Evolutionary conservation across 2,888 invertebrate genomes (phyloP), one percentile per base, ranked within the genome.

Genomic region (Rhingia rostrata): DNA sequence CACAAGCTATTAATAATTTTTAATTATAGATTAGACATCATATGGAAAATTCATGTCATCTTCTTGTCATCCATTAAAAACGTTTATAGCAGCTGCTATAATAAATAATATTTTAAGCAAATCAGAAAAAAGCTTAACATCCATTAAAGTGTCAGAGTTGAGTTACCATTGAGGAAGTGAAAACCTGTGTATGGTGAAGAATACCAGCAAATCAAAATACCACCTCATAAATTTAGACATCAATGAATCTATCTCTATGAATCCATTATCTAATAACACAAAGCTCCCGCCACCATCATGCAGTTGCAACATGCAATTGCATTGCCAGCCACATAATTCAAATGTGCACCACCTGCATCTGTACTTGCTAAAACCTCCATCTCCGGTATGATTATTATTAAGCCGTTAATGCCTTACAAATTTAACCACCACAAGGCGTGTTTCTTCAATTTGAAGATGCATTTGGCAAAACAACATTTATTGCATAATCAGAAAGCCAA

Each of bases 401-500:
- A 63, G 12, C 7, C 22, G 22, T 14, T 47, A 47, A 61, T n/a
- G 47, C 35, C 47, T 6, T 5, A 33, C 35, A 30, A 43, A 32
- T n/a, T 32, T 14, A 39, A 30, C 41, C 61, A 49, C 7, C 53
- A 54, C 58, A 63, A 69, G 72, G 72, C 61, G 77, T 77, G 56
- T 66, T 69, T 74, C 60, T 67, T 66, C 35, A 72, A 67, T 78
- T 69, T 69, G 83, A 73, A 73, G 78, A 83, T 73, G 43, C 63
- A 78, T 56, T 73, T 51, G 45, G 56, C 22, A 74, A 54, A 67
- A 54, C 33, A 73, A 63, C 72, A 47, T 63, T 33, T 14, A 60
- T 83, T 83, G 45, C 73, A 73, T 83, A 83, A 83, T 78, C 56
- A 30, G 78, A 83, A 78, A 78, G 78, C 58, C 67, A 78, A 69